phyloP scores from a whole-genome alignment of 2,797 vertebrate genomes.

The Falco biarmicus region DNA sequence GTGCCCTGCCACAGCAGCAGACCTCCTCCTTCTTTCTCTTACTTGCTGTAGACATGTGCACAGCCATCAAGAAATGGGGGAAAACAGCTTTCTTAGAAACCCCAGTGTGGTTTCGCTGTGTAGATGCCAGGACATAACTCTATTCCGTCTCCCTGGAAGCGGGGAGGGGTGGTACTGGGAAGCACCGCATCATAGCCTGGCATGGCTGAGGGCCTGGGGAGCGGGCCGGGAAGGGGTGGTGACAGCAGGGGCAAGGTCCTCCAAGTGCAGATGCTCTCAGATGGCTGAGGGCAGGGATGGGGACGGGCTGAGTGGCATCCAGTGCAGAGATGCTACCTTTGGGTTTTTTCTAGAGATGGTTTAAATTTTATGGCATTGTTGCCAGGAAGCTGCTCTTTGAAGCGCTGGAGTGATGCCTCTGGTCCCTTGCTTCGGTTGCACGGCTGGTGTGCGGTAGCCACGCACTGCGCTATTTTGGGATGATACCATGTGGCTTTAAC shows the following conservation, averaged over 20 bases:
- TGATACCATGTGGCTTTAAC: too few relatives aligned
- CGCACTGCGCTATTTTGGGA: too few relatives aligned
- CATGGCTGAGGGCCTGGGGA: neutral
- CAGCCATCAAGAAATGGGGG: neutral
- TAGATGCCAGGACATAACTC: neutral
- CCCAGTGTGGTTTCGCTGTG: fast-evolving
- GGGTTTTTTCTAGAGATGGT: too few relatives aligned
- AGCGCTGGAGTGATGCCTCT: too few relatives aligned
- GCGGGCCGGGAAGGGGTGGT: neutral
- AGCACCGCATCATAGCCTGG: neutral
- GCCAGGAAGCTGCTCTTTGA: too few relatives aligned
- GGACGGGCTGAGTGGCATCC: neutral
- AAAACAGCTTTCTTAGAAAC: neutral
- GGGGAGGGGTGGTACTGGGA: neutral
- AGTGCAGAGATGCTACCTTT: neutral
- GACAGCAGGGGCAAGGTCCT: neutral
- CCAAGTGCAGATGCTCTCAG: neutral
- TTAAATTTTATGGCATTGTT: too few relatives aligned
- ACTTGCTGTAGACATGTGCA: neutral
- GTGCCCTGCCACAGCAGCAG: neutral
- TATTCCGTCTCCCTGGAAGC: fast-evolving
- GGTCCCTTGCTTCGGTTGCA: too few relatives aligned
- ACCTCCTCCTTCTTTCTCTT: neutral
- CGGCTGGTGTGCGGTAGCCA: too few relatives aligned
- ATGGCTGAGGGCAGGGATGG: neutral